Base-by-base conservation (phyloP, 2,113 vertebrate species). In the Pelvicachromis taeniatus region DNA sequence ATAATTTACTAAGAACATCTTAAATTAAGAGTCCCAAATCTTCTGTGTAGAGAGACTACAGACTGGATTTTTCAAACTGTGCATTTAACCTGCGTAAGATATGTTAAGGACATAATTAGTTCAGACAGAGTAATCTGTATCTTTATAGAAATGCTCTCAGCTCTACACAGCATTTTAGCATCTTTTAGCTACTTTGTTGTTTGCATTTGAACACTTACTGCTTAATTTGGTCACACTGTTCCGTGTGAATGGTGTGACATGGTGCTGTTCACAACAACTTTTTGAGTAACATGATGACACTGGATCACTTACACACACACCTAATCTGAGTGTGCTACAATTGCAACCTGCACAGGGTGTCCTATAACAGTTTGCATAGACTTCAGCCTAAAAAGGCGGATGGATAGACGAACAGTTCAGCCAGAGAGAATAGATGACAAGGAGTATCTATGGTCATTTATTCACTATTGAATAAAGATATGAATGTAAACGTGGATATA, bases 11-110 rank as follows among this genome's bases (percentile, higher is more conserved):
- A 75, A 87, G 16, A 45, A 29, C 3, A 12, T 31, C 11, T 21
- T 80, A 54, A 90, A 89, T 92, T 82, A 81, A 77, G 7, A 75
- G 77, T 78, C 21, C 5, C 33, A 52, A 48, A 78, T 11, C 6
- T 7, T 40, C 26, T 53, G 26, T 42, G 42, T 45, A 81, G 48
- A 63, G 21, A 81, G 80, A 63, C 33, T 61, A 33, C 73, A 83
- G 68, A 50, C 14, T 0, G 9, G 23, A 10, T 31, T 50, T 50
- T 9, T 68, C 16, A 75, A 75, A 75, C 68, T 31, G 23, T 50
- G 42, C 23, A 5, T 73, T 75, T 50, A 48, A 50, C 42, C 26
- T 19, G 10, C 4, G 6, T 12, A 75, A 50, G 1, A 75, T 12
- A 50, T 50, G 23, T 19, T 7, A 26, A 75, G 42, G 23, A 50